A percentile compares a stretch with the other conserved stretches of the same genome.
Conservation (phyloP, 2,888 invertebrate genomes). For the Tetrapedia diversipes region DNA sequence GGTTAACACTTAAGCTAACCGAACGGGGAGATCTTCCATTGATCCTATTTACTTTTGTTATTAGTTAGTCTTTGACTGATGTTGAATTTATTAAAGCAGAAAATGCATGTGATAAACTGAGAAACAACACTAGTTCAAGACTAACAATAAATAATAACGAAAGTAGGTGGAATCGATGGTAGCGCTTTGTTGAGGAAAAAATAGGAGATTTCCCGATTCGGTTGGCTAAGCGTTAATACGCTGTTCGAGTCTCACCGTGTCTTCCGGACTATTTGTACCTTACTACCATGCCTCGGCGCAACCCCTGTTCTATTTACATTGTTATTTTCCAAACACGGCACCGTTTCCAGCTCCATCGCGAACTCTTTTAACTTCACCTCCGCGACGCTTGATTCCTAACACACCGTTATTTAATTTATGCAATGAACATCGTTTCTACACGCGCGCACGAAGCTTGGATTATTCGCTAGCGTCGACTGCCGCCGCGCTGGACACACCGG, state of each 20-base stretch:
- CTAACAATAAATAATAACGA: no score
- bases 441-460: slow-evolving; percentile 9
- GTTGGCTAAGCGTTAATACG: no score
- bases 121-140: no score
- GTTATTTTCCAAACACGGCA: slow-evolving; percentile 76
- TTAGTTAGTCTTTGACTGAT: no score
- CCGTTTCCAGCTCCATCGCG: slow-evolving; percentile 77
- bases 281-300: slow-evolving; percentile 68
- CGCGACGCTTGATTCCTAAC: background rate
- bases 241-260: slow-evolving; percentile 79
- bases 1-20: no score
- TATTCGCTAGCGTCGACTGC: slow-evolving; percentile 30
- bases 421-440: background rate
- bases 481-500: slow-evolving; percentile 21
- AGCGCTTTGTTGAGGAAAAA: no score
- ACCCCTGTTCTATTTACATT: slow-evolving; percentile 48
- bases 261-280: slow-evolving; percentile 70
- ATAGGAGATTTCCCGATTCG: no score
- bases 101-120: no score
- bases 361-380: background rate
- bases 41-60: no score
- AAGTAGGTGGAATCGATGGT: no score
- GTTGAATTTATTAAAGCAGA: no score
- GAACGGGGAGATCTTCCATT: no score
- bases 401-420: background rate